Evolutionary conservation across 2,888 invertebrate genomes (phyloP), one percentile per base, ranked within the genome.

Genomic region (Flabesymbios commensalis): DNA sequence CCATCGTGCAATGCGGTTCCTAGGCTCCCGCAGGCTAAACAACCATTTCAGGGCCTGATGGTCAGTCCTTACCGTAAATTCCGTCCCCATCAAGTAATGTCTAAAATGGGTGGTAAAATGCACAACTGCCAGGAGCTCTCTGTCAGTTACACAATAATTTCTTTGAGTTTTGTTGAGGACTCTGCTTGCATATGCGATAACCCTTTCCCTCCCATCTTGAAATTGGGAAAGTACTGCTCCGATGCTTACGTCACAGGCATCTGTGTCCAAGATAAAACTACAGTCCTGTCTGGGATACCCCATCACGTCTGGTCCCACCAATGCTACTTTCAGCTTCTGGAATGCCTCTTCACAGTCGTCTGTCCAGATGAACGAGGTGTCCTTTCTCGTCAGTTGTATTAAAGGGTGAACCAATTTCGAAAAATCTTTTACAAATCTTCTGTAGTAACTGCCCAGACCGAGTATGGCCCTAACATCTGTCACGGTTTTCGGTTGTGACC

Each of bases 371-470:
- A 55, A 45, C 39, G 33, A 24, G 48, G 26, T 3, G 41, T 32
- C 17, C 17, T 42, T 62, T 59, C 59, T 5, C n/a, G 1, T 36
- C 56, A 69, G 10, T 24, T 10, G 2, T 43, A 63, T 58, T n/a
- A 70, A 51, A 2, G 63, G 63, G 19, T 10, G 26, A 1, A 63
- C 52, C 10, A 64, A 32, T 0, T 59, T 22, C 1, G 68, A 56
- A 59, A 62, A 65, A 26, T 59, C 57, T 33, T 39, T 45, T 0
- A 65, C 54, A 36, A 67, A 65, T 1, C n/a, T 19, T 5, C 70
- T 28, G 42, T 69, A 61, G 29, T 69, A 68, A 22, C n/a, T n/a
- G n/a, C n/a, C n/a, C n/a, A n/a, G 39, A 5, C 71, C 67, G 7
- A 71, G 33, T 36, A 70, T 70, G 14, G 45, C 22, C 48, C 63